A percentile compares a stretch with the other conserved stretches of the same genome.
These are phyloP conservation scores for Myotis brandtii DNA, from an alignment of 2,113 vertebrate genomes.

Conservation along the genomic window DNA sequence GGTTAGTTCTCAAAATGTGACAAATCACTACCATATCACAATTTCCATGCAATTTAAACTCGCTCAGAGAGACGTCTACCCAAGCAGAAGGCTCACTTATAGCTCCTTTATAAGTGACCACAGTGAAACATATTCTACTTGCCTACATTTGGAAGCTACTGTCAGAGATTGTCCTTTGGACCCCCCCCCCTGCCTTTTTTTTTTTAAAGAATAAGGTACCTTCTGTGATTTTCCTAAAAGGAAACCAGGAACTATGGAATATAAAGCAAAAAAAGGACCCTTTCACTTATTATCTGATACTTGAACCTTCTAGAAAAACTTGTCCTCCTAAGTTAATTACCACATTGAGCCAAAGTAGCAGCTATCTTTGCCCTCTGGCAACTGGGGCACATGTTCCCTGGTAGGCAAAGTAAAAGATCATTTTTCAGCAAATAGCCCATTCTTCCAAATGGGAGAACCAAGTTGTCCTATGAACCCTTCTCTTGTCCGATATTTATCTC, in stretches of 20 bases:
- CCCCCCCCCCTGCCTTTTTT: neutral
- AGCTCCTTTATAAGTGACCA: neutral
- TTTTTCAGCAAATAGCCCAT: neutral
- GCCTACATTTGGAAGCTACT: slow-evolving; percentile 26
- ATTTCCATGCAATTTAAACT: neutral
- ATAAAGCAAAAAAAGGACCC: slow-evolving; percentile 28
- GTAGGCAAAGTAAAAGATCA: neutral
- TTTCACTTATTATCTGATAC: slow-evolving; percentile 35
- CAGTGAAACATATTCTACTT: neutral
- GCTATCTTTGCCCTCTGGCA: slow-evolving; percentile 8
- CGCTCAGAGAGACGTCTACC: neutral
- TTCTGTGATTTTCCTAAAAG: slow-evolving; percentile 39
- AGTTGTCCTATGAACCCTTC: neutral
- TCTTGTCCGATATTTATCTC: slow-evolving; percentile 11
- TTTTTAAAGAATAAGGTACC: slow-evolving; percentile 33
- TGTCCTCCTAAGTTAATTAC: slow-evolving; percentile 30
- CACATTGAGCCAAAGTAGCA: slow-evolving; percentile 6
- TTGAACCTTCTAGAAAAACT: slow-evolving; percentile 6
- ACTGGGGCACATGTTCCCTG: neutral
- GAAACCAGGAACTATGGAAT: slow-evolving; percentile 47
- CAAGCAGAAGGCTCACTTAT: neutral
- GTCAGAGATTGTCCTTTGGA: neutral
- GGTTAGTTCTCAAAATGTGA: slow-evolving; percentile 37
- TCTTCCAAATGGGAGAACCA: slow-evolving; percentile 5
- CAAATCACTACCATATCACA: neutral